Evolutionary conservation across 2,888 invertebrate species (phyloP).

Genomic region (Nymphalis urticae): DNA sequence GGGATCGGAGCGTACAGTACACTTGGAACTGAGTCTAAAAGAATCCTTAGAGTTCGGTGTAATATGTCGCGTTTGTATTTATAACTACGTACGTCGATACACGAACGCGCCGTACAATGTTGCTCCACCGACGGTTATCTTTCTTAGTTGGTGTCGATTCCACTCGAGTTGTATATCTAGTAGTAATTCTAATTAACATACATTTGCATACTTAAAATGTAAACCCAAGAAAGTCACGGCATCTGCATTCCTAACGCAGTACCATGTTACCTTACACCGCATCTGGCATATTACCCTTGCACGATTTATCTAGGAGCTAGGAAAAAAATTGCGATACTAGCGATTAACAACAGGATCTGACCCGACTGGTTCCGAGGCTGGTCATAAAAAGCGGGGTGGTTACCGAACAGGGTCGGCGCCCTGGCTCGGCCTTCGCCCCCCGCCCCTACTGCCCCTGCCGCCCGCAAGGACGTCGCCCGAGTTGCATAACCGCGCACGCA

Average conservation of each 20-base stretch:
- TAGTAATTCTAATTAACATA: conserved; percentile 33
- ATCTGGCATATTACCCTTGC: conserved; percentile 28
- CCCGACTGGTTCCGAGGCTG: conserved; percentile 35
- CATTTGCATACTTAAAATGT: conserved; percentile 36
- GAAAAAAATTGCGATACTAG: conserved; percentile 36
- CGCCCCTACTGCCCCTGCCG: conserved; percentile 50
- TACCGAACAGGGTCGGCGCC: conserved; percentile 61
- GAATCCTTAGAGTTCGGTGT: conserved; percentile 6
- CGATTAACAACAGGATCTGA: conserved; percentile 27
- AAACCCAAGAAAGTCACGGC: conserved; percentile 31
- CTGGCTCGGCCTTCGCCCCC: conserved; percentile 71
- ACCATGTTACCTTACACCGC: conserved; percentile 30
- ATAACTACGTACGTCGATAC: not conserved
- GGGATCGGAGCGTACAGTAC: conserved; percentile 26
- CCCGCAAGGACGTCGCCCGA: conserved; percentile 72
- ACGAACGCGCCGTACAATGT: conserved; percentile 6
- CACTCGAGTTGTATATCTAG: conserved; percentile 29
- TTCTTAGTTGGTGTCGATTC: conserved; percentile 23
- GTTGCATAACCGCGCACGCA: conserved; percentile 77
- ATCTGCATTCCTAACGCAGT: conserved; percentile 29
- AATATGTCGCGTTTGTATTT: not conserved
- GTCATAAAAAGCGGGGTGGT: conserved; percentile 49
- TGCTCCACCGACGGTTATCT: conserved; percentile 16
- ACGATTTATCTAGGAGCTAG: conserved; percentile 32
- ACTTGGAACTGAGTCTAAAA: conserved; percentile 8